phyloP scores from a whole-genome alignment of 2,113 vertebrate species.

The Anguilla rostrata region DNA sequence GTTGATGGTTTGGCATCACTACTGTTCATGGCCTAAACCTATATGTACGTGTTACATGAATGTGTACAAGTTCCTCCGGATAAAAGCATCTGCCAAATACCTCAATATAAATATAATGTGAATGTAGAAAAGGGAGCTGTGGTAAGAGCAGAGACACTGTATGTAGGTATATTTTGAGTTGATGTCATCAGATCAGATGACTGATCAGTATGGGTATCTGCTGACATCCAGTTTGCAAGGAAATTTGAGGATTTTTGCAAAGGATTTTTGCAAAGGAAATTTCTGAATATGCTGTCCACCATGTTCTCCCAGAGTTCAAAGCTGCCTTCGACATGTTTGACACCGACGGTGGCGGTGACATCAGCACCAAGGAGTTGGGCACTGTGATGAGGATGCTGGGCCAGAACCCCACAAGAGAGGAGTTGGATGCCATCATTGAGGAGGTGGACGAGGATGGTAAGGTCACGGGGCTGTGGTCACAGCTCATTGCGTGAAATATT shows the following conservation, averaged over 20 bases:
- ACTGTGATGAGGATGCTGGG: constrained; percentile 97
- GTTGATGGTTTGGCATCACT: too few relatives aligned
- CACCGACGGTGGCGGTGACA: constrained; percentile 94
- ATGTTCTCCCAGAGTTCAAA: constrained; percentile 83
- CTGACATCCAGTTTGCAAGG: too few relatives aligned
- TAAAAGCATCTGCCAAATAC: too few relatives aligned
- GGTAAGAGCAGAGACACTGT: too few relatives aligned
- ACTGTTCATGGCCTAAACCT: too few relatives aligned
- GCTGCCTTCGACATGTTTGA: constrained; percentile 99
- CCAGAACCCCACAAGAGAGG: constrained; percentile 94
- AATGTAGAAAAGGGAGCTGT: too few relatives aligned
- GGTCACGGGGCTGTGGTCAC: constrained; percentile 32
- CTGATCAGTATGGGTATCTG: background rate
- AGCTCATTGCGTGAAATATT: background rate
- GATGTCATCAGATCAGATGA: background rate
- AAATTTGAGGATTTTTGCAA: too few relatives aligned
- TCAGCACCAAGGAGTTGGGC: constrained; percentile 98
- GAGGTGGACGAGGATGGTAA: constrained; percentile 98
- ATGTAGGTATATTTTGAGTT: too few relatives aligned
- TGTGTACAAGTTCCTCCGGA: too few relatives aligned
- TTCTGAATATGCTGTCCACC: background rate
- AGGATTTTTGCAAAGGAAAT: too few relatives aligned
- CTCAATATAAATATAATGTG: too few relatives aligned
- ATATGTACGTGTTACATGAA: too few relatives aligned
- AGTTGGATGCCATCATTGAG: constrained; percentile 98